Evolutionary conservation across 2,113 vertebrate genomes (phyloP).

Genomic region (Rhombomys opimus): DNA sequence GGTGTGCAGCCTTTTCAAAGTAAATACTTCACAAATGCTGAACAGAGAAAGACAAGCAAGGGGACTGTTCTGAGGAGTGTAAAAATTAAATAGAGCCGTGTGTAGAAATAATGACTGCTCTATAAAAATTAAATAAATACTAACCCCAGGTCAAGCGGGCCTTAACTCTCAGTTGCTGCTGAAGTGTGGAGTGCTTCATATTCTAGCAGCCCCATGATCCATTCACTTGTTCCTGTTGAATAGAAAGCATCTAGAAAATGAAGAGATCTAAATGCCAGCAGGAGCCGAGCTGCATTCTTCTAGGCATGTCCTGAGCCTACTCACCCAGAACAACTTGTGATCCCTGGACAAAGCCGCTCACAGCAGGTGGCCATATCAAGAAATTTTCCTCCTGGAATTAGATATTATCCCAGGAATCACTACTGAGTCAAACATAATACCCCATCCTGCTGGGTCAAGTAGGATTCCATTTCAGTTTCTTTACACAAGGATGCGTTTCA

Average conservation of each 20-base stretch:
- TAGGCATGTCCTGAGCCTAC: conserved; percentile 91
- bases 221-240: conserved; percentile 89
- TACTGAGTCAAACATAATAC: conserved; percentile 97
- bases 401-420: conserved; percentile 97
- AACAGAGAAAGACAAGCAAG: conserved; percentile 84
- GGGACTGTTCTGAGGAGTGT: conserved; percentile 71
- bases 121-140: conserved; percentile 81
- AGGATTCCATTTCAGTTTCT: conserved; percentile 99
- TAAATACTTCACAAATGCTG: conserved; percentile 86
- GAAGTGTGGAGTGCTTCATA: conserved; percentile 78
- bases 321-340: conserved; percentile 99
- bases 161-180: conserved; percentile 80
- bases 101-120: conserved; percentile 77
- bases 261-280: conserved; percentile 98
- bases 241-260: conserved; percentile 93
- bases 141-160: conserved; percentile 83
- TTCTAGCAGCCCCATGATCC: conserved; percentile 73
- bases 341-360: conserved; percentile 94
- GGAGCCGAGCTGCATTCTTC: conserved; percentile 94
- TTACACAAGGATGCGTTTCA: conserved; percentile 97
- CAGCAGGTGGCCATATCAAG: conserved; percentile 96
- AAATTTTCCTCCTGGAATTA: conserved; percentile 97
- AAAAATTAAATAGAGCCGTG: conserved; percentile 79
- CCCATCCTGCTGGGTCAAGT: conserved; percentile 94
- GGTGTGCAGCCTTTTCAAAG: conserved; percentile 88